Percentiles rank a stretch among this genome's conserved stretches.
phyloP scores from a whole-genome alignment of 2,113 vertebrate genomes.

The Mugil cephalus region DNA sequence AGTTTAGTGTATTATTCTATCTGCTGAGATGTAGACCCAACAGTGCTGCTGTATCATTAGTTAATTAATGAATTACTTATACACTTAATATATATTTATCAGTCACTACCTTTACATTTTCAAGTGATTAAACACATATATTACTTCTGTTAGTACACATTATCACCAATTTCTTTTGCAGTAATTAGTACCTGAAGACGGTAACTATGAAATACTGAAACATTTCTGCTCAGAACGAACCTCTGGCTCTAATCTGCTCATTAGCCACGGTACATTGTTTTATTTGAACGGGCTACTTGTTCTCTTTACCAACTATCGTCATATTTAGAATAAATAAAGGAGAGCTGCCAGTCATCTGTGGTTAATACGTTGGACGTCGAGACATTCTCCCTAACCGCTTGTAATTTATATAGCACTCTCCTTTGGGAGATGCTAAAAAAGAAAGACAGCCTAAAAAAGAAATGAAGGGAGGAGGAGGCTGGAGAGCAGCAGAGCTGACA shows the following conservation, averaged over 20 bases:
- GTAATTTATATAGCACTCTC: slow-evolving; percentile 67
- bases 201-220: slow-evolving; percentile 5
- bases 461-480: slow-evolving; percentile 44
- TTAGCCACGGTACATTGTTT: slow-evolving; percentile 55
- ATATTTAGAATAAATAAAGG: slow-evolving; percentile 59
- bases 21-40: too few relatives aligned
- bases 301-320: slow-evolving; percentile 31
- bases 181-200: slow-evolving; percentile 42
- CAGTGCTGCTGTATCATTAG: too few relatives aligned
- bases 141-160: neutral
- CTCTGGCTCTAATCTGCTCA: slow-evolving; percentile 45
- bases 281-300: slow-evolving; percentile 48
- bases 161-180: slow-evolving; percentile 13
- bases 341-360: slow-evolving; percentile 67
- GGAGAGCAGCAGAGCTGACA: slow-evolving; percentile 58
- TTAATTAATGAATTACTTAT: too few relatives aligned
- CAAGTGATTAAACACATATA: neutral
- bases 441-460: slow-evolving; percentile 47
- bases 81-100: too few relatives aligned
- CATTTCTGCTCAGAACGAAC: slow-evolving; percentile 28
- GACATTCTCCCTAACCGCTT: slow-evolving; percentile 53
- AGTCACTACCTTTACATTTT: neutral
- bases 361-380: slow-evolving; percentile 69
- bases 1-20: neutral
- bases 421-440: slow-evolving; percentile 37